Conservation (phyloP, 2,888 invertebrate genomes). For the Yponomeuta cagnagella region DNA sequence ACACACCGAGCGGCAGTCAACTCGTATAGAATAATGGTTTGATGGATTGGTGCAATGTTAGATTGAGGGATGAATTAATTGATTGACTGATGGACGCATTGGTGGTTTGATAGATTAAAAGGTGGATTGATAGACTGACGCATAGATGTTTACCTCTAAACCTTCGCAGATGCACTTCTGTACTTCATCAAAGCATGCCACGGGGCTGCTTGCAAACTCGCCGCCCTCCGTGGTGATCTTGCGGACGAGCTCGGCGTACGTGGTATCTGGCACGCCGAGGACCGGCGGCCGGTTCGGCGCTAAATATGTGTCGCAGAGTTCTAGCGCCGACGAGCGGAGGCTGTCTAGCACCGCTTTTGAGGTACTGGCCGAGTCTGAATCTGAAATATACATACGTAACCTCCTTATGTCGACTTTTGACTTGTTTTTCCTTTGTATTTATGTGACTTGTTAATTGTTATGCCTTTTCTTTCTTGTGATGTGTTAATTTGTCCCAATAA, state of each 20-base stretch:
- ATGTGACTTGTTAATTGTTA: no score
- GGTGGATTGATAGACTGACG: background rate
- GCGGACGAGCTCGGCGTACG: slow-evolving; percentile 55
- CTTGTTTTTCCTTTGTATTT: no score
- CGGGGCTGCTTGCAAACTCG: slow-evolving; percentile 63
- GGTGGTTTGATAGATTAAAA: no score
- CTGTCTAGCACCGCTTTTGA: slow-evolving; percentile 62
- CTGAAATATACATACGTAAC: background rate
- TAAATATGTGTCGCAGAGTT: slow-evolving; percentile 60
- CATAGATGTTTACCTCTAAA: slow-evolving; percentile 54
- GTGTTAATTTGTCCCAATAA: no score
- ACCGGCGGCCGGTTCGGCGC: slow-evolving; percentile 46
- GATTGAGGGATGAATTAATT: no score
- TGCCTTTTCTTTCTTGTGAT: no score
- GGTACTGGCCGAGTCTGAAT: slow-evolving; percentile 48
- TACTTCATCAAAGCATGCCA: slow-evolving; percentile 90
- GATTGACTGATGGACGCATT: no score
- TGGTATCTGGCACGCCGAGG: slow-evolving; percentile 54
- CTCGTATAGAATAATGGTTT: no score
- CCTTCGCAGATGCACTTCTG: slow-evolving; percentile 81
- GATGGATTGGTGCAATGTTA: no score
- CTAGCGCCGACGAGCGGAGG: slow-evolving; percentile 57
- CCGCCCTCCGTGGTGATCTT: slow-evolving; percentile 65
- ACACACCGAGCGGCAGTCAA: slow-evolving; percentile 47
- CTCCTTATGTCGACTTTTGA: no score